Conservation (phyloP, 2,113 vertebrate genomes). For the Podarcis muralis region DNA sequence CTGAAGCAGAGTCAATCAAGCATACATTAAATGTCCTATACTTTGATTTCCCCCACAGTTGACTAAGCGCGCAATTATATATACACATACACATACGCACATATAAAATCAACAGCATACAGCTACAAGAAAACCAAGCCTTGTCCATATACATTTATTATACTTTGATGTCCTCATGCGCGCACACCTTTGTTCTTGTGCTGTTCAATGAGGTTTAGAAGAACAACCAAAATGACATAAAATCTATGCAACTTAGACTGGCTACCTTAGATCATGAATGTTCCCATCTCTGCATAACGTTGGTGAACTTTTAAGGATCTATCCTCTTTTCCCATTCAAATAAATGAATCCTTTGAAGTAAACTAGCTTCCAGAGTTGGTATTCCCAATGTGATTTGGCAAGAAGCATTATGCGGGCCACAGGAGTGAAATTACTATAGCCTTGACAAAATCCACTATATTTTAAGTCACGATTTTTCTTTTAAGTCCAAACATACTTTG, state of each 20-base stretch:
- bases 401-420: not conserved
- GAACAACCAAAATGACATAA: not conserved
- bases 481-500: conserved; percentile 17
- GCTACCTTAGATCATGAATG: not conserved
- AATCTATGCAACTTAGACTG: not conserved
- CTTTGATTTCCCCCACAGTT: too few relatives aligned
- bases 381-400: not conserved
- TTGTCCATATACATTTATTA: not conserved
- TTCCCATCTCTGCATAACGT: not conserved
- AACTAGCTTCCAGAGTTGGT: not conserved
- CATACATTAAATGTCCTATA: too few relatives aligned
- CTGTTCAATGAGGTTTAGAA: not conserved
- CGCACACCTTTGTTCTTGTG: not conserved
- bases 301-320: not conserved
- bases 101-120: not conserved
- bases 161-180: not conserved
- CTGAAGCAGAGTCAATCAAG: too few relatives aligned
- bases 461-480: not conserved
- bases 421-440: conserved; percentile 3
- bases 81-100: too few relatives aligned
- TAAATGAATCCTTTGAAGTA: not conserved
- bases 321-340: conserved; percentile 22
- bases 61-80: too few relatives aligned
- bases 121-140: not conserved
- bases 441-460: not conserved